Evolutionary conservation across 2,113 vertebrate species (phyloP).

Genomic region (Poeciliopsis turrubarensis): DNA sequence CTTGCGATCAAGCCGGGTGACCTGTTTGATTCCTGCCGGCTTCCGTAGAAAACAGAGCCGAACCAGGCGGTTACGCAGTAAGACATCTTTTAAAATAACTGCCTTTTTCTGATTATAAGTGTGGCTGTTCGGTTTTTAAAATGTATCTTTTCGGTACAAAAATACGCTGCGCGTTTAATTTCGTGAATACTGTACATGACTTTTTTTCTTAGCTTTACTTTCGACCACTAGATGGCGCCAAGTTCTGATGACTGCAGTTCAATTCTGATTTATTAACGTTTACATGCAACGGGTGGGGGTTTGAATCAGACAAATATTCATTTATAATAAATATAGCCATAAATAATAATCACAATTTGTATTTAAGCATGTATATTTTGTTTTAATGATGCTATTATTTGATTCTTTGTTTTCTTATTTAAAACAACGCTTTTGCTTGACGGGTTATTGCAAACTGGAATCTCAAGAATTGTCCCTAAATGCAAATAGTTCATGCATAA

Average conservation of each 20-base stretch:
- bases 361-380: background rate
- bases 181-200: background rate
- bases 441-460: background rate
- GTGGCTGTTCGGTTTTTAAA: background rate
- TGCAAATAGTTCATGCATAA: too few species aligned
- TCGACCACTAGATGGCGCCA: slow-evolving; percentile 63
- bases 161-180: background rate
- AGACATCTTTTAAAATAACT: background rate
- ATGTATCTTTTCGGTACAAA: background rate
- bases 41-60: slow-evolving; percentile 58
- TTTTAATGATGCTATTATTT: background rate
- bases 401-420: background rate
- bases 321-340: background rate
- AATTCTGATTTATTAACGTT: background rate
- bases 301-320: background rate
- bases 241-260: background rate
- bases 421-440: background rate
- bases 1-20: slow-evolving; percentile 73
- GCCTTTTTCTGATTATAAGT: background rate
- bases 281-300: background rate
- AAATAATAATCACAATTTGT: background rate
- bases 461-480: too few species aligned
- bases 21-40: slow-evolving; percentile 57
- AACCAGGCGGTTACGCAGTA: background rate
- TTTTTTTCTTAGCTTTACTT: background rate